Evolutionary conservation across 2,113 vertebrate species (phyloP).

Genomic region (Mandrillus leucophaeus): DNA sequence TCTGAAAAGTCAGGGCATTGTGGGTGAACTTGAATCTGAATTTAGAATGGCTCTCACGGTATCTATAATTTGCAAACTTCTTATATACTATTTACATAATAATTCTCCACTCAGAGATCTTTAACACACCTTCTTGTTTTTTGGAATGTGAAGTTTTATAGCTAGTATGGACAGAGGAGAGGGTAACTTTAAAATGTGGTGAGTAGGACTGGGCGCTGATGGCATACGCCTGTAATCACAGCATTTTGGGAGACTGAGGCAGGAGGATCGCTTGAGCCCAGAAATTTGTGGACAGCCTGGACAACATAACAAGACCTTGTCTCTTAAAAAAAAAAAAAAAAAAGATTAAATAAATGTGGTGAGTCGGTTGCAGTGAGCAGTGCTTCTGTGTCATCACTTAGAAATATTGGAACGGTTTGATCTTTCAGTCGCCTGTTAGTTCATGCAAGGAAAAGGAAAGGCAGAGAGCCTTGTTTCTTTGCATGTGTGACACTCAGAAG

Average conservation of each 20-base stretch:
- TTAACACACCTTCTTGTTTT: constrained; percentile 21
- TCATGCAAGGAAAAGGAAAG: constrained; percentile 65
- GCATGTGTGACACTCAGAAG: constrained; percentile 57
- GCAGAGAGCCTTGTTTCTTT: constrained; percentile 65
- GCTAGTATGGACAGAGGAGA: background rate
- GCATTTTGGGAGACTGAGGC: too few relatives aligned
- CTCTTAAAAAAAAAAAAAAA: too few relatives aligned
- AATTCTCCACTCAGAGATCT: background rate
- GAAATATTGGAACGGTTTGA: constrained; percentile 65
- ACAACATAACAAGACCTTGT: too few relatives aligned
- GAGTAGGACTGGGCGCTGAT: background rate
- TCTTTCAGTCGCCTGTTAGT: constrained; percentile 71
- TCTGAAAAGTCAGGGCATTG: background rate
- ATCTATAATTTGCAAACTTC: background rate
- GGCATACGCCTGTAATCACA: too few relatives aligned
- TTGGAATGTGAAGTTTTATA: constrained; percentile 54
- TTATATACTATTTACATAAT: background rate
- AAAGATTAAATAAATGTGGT: background rate
- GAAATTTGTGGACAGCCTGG: too few relatives aligned
- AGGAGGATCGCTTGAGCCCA: too few relatives aligned
- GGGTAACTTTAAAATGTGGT: constrained; percentile 64
- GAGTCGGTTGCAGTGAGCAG: constrained; percentile 58
- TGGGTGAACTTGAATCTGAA: background rate
- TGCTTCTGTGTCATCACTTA: constrained; percentile 55
- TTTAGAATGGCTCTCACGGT: background rate